phyloP scores from a whole-genome alignment of 92 coral and sea anemone genomes.

The Phenganax marumi region DNA sequence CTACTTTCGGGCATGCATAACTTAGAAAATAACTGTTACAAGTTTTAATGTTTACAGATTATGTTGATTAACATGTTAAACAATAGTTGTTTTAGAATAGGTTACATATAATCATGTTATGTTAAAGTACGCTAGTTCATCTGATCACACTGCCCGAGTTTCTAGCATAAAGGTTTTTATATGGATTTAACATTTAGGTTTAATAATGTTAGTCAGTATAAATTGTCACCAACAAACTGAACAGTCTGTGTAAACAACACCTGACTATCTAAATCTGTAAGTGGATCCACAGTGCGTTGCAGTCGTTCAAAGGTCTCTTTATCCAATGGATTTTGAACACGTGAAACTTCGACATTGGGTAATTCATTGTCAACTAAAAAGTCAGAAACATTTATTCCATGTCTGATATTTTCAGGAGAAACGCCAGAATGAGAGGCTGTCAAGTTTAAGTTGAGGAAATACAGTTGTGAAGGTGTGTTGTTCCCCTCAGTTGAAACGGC shows the following conservation, averaged over 20 bases:
- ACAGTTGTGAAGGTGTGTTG: conserved; percentile 25
- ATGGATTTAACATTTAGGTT: background rate
- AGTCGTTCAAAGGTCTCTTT: background rate
- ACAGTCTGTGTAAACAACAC: background rate
- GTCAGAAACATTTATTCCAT: conserved; percentile 12
- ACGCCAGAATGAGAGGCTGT: background rate
- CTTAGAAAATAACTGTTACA: background rate
- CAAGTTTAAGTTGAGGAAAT: background rate
- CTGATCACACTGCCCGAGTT: too few species aligned
- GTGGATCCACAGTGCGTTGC: conserved; percentile 8
- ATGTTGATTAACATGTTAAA: background rate
- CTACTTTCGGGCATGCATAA: conserved; percentile 27
- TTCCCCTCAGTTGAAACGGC: conserved; percentile 28
- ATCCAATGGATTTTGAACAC: conserved; percentile 6
- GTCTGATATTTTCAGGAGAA: background rate
- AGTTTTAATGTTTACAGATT: background rate
- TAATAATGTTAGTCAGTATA: background rate
- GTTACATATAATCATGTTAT: background rate
- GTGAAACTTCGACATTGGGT: background rate
- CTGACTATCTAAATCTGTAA: background rate
- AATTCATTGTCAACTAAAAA: background rate
- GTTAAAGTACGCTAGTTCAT: background rate
- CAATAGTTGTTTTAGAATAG: background rate
- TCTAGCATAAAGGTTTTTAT: too few species aligned
- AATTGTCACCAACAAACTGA: background rate